These are phyloP conservation scores for Acanthaster planci DNA, from an alignment of 35 echinoderm and acorn worm genomes.

Conservation along the genomic window DNA sequence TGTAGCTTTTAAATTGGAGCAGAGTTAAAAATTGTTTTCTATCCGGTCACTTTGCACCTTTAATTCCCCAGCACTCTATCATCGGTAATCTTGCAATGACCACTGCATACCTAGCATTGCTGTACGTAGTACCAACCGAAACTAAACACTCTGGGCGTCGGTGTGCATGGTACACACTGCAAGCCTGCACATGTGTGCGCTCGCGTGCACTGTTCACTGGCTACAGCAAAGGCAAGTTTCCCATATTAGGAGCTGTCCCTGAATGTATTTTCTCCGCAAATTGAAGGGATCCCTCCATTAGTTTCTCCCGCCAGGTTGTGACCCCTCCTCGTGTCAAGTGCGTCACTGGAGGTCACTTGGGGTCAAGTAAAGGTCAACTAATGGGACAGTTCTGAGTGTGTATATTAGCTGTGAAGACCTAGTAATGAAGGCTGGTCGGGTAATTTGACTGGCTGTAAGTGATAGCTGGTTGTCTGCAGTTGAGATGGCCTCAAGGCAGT, in stretches of 20 bases:
- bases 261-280: constrained; percentile 12
- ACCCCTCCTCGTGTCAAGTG: neutral
- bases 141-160: neutral
- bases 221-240: neutral
- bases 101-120: constrained; percentile 20
- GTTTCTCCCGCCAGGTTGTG: neutral
- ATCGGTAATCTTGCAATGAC: neutral
- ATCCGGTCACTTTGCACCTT: constrained; percentile 1
- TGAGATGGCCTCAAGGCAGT: neutral
- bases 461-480: constrained; percentile 12
- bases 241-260: constrained; percentile 9
- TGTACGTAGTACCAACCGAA: neutral
- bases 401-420: neutral
- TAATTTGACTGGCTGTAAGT: constrained; percentile 23
- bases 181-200: too few relatives aligned
- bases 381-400: neutral
- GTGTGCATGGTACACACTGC: too few relatives aligned
- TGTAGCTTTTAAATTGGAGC: too few relatives aligned
- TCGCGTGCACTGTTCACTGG: too few relatives aligned
- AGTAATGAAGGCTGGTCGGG: neutral
- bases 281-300: constrained; percentile 9
- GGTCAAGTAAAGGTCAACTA: neutral
- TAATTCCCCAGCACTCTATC: constrained; percentile 18
- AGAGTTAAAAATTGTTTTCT: too few relatives aligned
- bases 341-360: neutral